These are phyloP conservation scores for Nycticryphes semicollaris DNA, from an alignment of 2,113 vertebrate genomes.

Conservation along the genomic window DNA sequence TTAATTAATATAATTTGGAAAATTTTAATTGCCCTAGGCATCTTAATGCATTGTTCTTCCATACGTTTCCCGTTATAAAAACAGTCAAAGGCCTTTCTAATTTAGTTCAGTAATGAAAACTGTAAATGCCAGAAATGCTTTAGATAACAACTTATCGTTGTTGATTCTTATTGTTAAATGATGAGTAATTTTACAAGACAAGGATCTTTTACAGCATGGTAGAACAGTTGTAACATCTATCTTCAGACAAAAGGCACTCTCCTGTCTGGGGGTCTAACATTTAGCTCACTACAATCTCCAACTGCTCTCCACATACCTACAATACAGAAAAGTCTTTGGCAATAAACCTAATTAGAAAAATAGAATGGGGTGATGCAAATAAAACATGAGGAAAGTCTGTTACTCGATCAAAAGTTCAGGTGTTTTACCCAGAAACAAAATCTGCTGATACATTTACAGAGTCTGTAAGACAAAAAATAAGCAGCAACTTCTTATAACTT, in stretches of 20 bases:
- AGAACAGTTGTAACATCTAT: neutral
- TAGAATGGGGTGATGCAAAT: neutral
- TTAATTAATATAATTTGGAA: neutral
- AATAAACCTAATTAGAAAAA: neutral
- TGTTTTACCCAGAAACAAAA: neutral
- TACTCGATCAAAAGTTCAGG: neutral
- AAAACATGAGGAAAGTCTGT: neutral
- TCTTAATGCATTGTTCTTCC: neutral
- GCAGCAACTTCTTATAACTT: neutral
- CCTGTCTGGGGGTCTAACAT: neutral
- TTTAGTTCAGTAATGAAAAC: neutral
- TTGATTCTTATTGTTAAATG: neutral
- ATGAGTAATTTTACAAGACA: neutral
- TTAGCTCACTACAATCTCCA: neutral
- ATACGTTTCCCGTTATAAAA: neutral
- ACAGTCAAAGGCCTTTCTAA: neutral
- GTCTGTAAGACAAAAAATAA: neutral
- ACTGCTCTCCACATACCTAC: neutral
- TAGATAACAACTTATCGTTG: neutral
- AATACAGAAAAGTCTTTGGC: neutral
- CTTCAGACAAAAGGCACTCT: neutral
- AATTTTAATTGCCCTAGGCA: neutral
- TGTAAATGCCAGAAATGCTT: neutral
- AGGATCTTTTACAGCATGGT: neutral
- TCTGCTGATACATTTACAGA: neutral